Evolutionary conservation across 1,140 invertebrate genomes (phyloP).

Genomic region (Penaeus indicus): DNA sequence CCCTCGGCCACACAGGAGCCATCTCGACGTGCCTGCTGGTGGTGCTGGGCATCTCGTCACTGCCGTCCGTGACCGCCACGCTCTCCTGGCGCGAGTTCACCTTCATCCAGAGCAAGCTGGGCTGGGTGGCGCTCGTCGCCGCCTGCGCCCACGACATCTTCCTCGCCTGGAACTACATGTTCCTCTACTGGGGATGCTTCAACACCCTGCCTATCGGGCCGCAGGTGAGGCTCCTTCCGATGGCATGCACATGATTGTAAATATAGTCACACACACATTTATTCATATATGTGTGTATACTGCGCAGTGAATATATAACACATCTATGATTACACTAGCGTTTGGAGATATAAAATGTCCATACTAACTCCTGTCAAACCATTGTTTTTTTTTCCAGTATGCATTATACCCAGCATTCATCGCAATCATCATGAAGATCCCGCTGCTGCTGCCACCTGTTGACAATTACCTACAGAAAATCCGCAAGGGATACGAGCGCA

Average conservation of each 20-base stretch:
- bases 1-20: slow-evolving; percentile 42
- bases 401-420: slow-evolving; percentile 66
- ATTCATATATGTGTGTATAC: not conserved
- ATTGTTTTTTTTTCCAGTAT: slow-evolving; percentile 62
- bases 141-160: slow-evolving; percentile 65
- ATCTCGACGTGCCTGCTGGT: slow-evolving; percentile 62
- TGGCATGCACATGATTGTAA: not conserved
- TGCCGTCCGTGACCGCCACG: slow-evolving; percentile 66
- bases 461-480: slow-evolving; percentile 66
- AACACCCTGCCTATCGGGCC: slow-evolving; percentile 65
- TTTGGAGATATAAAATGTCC: not conserved
- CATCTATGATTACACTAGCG: not conserved
- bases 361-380: not conserved
- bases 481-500: slow-evolving; percentile 65
- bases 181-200: slow-evolving; percentile 66
- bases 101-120: slow-evolving; percentile 67
- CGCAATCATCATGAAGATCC: slow-evolving; percentile 66
- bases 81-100: slow-evolving; percentile 67
- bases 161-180: slow-evolving; percentile 66
- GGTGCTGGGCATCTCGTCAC: slow-evolving; percentile 67
- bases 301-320: not conserved
- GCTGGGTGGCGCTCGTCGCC: slow-evolving; percentile 66
- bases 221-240: slow-evolving; percentile 42
- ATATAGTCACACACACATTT: not conserved
- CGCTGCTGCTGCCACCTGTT: slow-evolving; percentile 66